Base-by-base conservation (phyloP, 2,888 invertebrate genomes). In the Pyrocoelia pectoralis region DNA sequence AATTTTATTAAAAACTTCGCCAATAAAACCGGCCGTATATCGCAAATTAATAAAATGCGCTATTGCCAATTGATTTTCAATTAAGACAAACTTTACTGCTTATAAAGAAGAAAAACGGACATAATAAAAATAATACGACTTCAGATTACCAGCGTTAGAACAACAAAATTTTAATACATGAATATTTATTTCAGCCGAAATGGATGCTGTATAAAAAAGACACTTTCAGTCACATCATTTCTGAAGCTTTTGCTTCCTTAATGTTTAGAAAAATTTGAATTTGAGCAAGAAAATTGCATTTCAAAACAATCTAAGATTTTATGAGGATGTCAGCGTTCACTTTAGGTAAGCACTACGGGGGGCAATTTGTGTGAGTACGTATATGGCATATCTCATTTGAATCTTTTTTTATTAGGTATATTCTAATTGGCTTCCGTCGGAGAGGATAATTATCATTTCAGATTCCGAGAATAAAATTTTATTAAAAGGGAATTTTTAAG, bases 241-340 rank as follows among this genome's bases (percentile, higher is more conserved):
- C 24, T 24, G 33, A n/a, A 33, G 33, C 33, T n/a, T 33, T 33
- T n/a, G 8, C 33, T 33, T 33, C 33, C 33, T 33, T 33, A 33
- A 33, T 33, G 33, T 33, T 33, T n/a, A 2, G 10, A 33, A 33
- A n/a, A 33, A 33, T 33, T 33, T 33, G 33, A n/a, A 33, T 33
- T 33, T n/a, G 33, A 33, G 33, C 33, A 33, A 33, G 33, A 33
- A 33, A 33, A 33, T 33, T 33, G 33, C 33, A 33, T 33, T 33
- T 33, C 10, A n/a, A 33, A 33, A 33, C 33, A 33, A 33, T 33
- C 33, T 33, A 33, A 8, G 8, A 33, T 33, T 33, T 33, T 33
- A 33, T n/a, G 33, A 24, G 24, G 24, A 33, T 33, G 33, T 4
- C n/a, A 8, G 8, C 33, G n/a, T 33, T 33, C 3, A 33, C 33